Percentiles rank a stretch among this genome's conserved stretches.
phyloP scores from a whole-genome alignment of 2,797 vertebrate species.

The Acrossocheilus fasciatus region DNA sequence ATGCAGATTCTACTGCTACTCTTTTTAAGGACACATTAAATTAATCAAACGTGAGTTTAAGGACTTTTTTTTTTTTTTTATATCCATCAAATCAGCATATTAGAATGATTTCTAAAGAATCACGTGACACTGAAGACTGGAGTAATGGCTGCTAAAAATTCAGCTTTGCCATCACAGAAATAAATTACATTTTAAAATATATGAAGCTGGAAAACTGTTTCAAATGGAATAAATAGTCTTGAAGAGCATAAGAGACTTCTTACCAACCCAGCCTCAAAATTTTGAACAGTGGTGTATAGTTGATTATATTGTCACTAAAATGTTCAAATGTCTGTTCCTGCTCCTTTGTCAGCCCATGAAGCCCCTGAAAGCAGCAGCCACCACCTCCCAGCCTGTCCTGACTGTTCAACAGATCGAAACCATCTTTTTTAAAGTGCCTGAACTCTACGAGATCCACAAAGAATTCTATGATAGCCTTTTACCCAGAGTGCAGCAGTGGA shows the following conservation, averaged over 20 bases:
- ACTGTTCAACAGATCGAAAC: slow-evolving; percentile 95
- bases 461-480: slow-evolving; percentile 95
- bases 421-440: slow-evolving; percentile 99
- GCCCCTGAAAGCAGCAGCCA: slow-evolving; percentile 94
- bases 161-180: not conserved
- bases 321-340: not conserved
- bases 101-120: not conserved
- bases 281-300: not conserved
- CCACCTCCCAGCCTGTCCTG: slow-evolving; percentile 96
- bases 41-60: not conserved
- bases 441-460: slow-evolving; percentile 97
- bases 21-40: not conserved
- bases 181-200: not conserved
- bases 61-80: not conserved
- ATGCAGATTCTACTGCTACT: not conserved
- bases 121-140: not conserved
- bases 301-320: not conserved
- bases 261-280: not conserved
- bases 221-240: not conserved
- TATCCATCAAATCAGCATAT: not conserved
- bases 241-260: not conserved
- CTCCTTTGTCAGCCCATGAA: slow-evolving; percentile 91
- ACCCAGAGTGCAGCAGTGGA: slow-evolving; percentile 95
- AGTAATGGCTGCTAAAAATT: not conserved
- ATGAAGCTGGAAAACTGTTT: not conserved